phyloP scores from a whole-genome alignment of 2,113 vertebrate species.

The rat (Rattus norvegicus) region GRCr8 NC_086035.1:5928001-5928500 shows the following conservation, averaged over 20 bases:
- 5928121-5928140: not conserved
- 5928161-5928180: not conserved
- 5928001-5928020: not conserved
- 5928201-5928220: not conserved
- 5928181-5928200: not conserved
- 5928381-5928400: constrained; percentile 41
- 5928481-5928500: constrained; percentile 6
- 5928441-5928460: not conserved
- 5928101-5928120: not conserved
- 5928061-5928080: not conserved
- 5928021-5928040: not conserved
- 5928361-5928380: constrained; percentile 42
- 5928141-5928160: not conserved
- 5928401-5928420: constrained; percentile 52
- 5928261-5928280: constrained; percentile 4
- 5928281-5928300: constrained; percentile 25
- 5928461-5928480: not conserved
- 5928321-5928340: constrained; percentile 57
- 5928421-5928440: constrained; percentile 29
- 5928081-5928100: not conserved
- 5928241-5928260: not conserved
- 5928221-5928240: not conserved
- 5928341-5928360: constrained; percentile 16
- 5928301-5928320: constrained; percentile 32
- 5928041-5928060: not conserved